Evolutionary conservation across 92 coral and sea anemone species (phyloP).

Genomic region (Zoanthus gigantus): DNA sequence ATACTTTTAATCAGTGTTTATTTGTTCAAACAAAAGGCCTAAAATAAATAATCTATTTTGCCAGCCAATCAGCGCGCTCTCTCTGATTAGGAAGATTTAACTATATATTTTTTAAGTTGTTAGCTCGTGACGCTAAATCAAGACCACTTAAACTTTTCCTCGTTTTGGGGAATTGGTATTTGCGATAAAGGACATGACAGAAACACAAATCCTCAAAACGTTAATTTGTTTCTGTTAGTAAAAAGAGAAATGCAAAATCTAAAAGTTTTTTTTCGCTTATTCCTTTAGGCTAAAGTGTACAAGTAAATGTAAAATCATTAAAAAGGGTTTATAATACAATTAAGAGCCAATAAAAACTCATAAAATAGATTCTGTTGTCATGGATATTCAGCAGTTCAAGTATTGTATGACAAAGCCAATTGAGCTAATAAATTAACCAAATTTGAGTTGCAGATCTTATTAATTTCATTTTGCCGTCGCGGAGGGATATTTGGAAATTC

Average conservation of each 20-base stretch:
- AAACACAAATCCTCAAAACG: background rate
- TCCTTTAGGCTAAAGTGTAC: constrained; percentile 51
- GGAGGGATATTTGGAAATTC: constrained; percentile 47
- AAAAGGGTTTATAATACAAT: constrained; percentile 73
- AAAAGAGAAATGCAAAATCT: background rate
- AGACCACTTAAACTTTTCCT: constrained; percentile 7
- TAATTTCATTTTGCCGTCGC: constrained; percentile 41
- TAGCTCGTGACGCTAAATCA: constrained; percentile 46
- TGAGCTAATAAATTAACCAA: constrained; percentile 79
- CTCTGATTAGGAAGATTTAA: constrained; percentile 81
- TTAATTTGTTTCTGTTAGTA: constrained; percentile 38
- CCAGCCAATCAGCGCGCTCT: constrained; percentile 78
- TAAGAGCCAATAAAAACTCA: constrained; percentile 79
- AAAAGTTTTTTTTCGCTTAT: constrained; percentile 15
- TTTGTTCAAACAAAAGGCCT: constrained; percentile 85
- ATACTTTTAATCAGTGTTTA: constrained; percentile 99
- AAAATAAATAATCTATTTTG: constrained; percentile 86
- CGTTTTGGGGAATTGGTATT: constrained; percentile 12
- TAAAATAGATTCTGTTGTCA: constrained; percentile 77
- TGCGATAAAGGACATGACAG: background rate
- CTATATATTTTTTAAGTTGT: constrained; percentile 79
- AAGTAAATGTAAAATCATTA: constrained; percentile 62
- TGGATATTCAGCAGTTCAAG: constrained; percentile 68
- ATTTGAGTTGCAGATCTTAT: constrained; percentile 60
- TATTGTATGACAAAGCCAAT: constrained; percentile 72